These are phyloP conservation scores for Raja brachyura DNA, from an alignment of 2,113 vertebrate species.

Conservation along the genomic window DNA sequence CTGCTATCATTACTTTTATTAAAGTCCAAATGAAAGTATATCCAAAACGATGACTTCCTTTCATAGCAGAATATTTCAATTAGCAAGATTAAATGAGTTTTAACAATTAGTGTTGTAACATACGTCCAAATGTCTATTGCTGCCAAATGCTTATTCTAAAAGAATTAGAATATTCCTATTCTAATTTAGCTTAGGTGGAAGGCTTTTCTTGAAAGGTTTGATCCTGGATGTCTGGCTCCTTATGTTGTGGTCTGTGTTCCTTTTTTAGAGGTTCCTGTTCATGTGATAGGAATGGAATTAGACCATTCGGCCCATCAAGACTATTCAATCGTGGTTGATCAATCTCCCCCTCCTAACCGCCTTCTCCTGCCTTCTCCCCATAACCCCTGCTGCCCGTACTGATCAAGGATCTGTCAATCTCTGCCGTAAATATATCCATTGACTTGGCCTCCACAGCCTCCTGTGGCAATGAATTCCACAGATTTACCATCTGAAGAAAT, in stretches of 20 bases:
- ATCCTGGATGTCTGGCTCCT: background rate
- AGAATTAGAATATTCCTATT: no score
- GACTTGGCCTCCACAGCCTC: no score
- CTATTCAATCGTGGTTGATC: no score
- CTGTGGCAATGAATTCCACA: no score
- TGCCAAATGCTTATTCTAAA: conserved; percentile 29
- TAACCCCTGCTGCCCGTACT: no score
- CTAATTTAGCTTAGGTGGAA: conserved; percentile 18
- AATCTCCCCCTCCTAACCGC: no score
- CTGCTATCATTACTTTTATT: background rate
- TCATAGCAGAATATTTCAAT: conserved; percentile 18
- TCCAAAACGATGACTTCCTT: background rate
- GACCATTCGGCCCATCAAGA: no score
- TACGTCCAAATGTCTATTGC: background rate
- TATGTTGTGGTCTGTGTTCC: background rate
- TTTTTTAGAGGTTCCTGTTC: background rate
- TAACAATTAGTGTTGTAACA: conserved; percentile 2
- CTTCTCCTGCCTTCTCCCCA: no score
- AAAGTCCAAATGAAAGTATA: background rate
- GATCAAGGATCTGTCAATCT: no score
- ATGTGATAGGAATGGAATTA: no score
- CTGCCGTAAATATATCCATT: no score
- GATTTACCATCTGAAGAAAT: no score
- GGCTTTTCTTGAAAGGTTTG: background rate
- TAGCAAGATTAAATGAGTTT: conserved; percentile 3